Base-by-base conservation (phyloP, 2,888 invertebrate species). In the Agrotis segetum region DNA sequence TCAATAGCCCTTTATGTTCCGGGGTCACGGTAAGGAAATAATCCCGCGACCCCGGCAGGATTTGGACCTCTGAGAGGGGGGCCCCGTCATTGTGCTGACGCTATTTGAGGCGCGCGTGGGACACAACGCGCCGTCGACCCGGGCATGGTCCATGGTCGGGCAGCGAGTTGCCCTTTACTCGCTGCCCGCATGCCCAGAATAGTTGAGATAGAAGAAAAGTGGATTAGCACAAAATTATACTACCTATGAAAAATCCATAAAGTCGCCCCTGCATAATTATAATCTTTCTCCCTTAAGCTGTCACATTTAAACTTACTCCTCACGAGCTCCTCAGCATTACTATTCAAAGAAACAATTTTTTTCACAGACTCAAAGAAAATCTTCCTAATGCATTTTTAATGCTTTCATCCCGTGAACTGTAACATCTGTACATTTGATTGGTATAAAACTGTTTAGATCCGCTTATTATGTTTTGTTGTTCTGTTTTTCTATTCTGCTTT, bases 321-420 rank as follows among this genome's bases (percentile, higher is more conserved):
- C 53, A 63, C 59, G 63, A 52, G 47, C 61, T 60, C 14, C 49
- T 19, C 7, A 61, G 47, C 67, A 55, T 82, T 73, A 70, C 85
- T 79, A 82, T 82, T 72, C 72, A 71, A 75, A 71, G 59, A 71
- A 62, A 50, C 24, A 24, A 65, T 65, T 77, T 83, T 83, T 74
- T 62, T 55, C 63, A 49, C 70, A 64, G 81, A 73, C 58, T 84
- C 64, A 71, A 71, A 79, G 73, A 79, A 68, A 75, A 73, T 73
- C 61, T 75, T 73, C 72, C 85, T 82, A 84, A 82, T 84, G 82
- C 82, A 82, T 82, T 73, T 78, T 82, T 82, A 82, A 84, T 82
- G 84, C 67, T 67, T 73, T 70, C 84, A 73, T 82, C 76, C 60
- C 47, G 67, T 67, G 68, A 55, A 16, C 17, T 64, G 72, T 44